A percentile compares a stretch with the other conserved stretches of the same genome.
phyloP scores from a whole-genome alignment of 1,140 invertebrate species.

The Bombus sylvicola region DNA sequence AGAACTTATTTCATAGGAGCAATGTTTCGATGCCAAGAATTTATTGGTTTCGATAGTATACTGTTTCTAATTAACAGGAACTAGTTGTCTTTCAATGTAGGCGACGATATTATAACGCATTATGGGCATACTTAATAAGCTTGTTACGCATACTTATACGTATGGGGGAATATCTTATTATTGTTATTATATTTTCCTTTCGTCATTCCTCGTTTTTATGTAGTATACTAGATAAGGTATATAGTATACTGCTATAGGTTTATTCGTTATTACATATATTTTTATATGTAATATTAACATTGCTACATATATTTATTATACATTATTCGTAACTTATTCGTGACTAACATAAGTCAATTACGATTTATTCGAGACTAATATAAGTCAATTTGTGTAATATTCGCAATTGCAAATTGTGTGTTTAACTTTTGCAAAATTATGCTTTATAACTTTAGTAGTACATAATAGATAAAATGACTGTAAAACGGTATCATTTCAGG shows the following conservation, averaged over 20 bases:
- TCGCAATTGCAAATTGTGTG: background rate
- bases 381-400: background rate
- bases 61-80: background rate
- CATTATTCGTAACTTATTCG: background rate
- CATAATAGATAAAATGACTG: constrained; percentile 13
- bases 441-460: background rate
- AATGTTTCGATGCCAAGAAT: background rate
- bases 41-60: background rate
- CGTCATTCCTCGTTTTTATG: too few species aligned
- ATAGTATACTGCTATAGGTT: too few species aligned
- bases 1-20: background rate
- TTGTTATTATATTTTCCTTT: background rate
- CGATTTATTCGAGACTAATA: background rate
- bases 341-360: background rate
- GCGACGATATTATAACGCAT: background rate
- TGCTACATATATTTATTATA: background rate
- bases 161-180: background rate
- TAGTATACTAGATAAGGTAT: too few species aligned
- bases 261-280: too few species aligned
- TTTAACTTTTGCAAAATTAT: background rate
- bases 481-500: constrained; percentile 30
- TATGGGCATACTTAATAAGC: background rate
- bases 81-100: rapidly evolving
- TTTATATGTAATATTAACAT: too few species aligned
- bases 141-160: background rate